These are phyloP conservation scores for Nomada flava DNA, from an alignment of 2,888 invertebrate genomes.

Conservation along the genomic window DNA sequence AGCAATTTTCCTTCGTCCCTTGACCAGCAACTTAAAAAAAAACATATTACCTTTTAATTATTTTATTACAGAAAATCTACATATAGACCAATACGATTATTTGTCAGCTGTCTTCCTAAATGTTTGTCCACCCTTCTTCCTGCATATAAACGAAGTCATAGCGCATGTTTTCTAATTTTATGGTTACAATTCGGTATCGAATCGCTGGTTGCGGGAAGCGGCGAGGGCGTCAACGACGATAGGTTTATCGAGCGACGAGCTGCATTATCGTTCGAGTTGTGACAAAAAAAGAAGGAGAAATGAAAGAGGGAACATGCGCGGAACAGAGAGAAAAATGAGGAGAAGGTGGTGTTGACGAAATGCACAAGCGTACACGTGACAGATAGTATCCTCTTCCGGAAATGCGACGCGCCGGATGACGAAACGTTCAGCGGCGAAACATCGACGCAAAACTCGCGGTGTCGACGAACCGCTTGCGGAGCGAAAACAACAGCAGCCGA, in stretches of 20 bases:
- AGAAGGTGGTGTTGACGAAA: constrained; percentile 42
- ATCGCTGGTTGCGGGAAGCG: constrained; percentile 70
- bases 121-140: too few species aligned
- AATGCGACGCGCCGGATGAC: constrained; percentile 54
- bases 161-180: constrained; percentile 42
- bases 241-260: constrained; percentile 69
- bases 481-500: constrained; percentile 34
- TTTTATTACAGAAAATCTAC: too few species aligned
- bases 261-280: constrained; percentile 60
- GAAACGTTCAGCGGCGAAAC: constrained; percentile 40
- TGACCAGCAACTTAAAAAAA: too few species aligned
- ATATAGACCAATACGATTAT: too few species aligned
- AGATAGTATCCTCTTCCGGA: constrained; percentile 62
- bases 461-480: constrained; percentile 43
- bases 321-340: background rate
- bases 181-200: constrained; percentile 52
- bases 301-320: too few species aligned
- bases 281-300: background rate
- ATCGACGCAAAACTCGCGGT: constrained; percentile 33
- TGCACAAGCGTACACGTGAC: constrained; percentile 36
- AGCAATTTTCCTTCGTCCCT: too few species aligned
- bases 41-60: too few species aligned
- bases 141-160: background rate
- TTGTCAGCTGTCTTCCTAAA: too few species aligned
- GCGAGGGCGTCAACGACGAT: constrained; percentile 77